Base-by-base conservation (phyloP, 2,797 vertebrate species). In the Takifugu ocellatus region DNA sequence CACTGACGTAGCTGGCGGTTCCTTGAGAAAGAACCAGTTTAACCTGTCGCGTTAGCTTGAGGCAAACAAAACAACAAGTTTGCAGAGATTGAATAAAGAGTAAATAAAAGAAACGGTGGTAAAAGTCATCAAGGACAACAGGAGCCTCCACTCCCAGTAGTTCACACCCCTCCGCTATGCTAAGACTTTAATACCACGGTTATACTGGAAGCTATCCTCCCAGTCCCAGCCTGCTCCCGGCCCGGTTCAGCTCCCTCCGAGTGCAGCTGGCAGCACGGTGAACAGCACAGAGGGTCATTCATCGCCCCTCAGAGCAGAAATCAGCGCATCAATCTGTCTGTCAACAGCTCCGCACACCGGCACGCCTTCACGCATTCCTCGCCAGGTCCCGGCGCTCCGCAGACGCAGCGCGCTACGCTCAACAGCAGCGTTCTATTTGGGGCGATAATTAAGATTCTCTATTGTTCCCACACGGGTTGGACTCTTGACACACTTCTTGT, bases 271-370 rank as follows among this genome's bases (percentile, higher is more conserved):
- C 83, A 84, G 70, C 65, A 68, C 63, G 63, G 72, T 70, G 62
- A 79, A 76, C 72, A 75, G 71, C 70, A 72, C 57, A 67, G 72
- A 76, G 67, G 78, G 72, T 69, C 77, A 87, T 87, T 86, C 77
- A 86, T 88, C 83, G 80, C 77, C 71, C 72, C 77, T 78, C 81
- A 67, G 59, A 77, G 79, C 75, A 81, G 73, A 17, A 55, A 74
- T 59, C 72, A 68, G 74, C 66, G 66, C 83, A 86, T 87, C 82
- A 84, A 83, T 87, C 83, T 73, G 81, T 77, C 79, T 84, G 85
- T 89, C 84, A 86, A 70, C 75, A 75, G 75, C 72, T 66, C 72
- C 68, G 78, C 68, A 65, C 59, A 74, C 78, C 78, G 68, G 79
- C 78, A 82, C 72, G 74, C 64, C 71, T 70, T 53, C 21, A 46